Conservation (phyloP, 2,113 vertebrate species). For the Mesoclemmys tuberculata region DNA sequence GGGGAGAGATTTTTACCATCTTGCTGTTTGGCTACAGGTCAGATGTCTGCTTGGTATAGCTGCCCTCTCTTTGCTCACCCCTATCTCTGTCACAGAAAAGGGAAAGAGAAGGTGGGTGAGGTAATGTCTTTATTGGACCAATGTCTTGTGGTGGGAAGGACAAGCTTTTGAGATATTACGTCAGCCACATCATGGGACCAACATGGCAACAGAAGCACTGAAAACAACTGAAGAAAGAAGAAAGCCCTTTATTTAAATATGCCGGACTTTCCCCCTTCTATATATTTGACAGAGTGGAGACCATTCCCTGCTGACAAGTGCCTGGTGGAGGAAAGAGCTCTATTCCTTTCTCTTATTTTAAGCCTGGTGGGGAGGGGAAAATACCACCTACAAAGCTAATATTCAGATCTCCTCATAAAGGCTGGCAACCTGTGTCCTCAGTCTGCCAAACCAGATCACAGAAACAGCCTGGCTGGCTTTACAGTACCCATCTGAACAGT, state of each 20-base stretch:
- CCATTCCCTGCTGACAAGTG: too few species aligned
- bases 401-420: neutral
- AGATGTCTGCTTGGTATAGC: neutral
- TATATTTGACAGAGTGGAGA: neutral
- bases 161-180: neutral
- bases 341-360: neutral
- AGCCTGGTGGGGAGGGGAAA: neutral
- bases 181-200: neutral
- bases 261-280: neutral
- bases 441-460: neutral
- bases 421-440: neutral
- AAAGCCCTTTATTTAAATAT: neutral
- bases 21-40: neutral
- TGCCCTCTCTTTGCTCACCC: neutral
- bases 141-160: neutral
- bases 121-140: neutral
- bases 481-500: neutral
- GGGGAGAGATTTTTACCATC: neutral
- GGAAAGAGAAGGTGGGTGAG: neutral
- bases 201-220: neutral
- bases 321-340: neutral
- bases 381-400: neutral
- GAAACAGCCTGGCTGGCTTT: neutral
- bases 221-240: neutral
- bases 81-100: neutral